These are phyloP conservation scores for Taenaris catops DNA, from an alignment of 2,888 invertebrate species.

Conservation along the genomic window DNA sequence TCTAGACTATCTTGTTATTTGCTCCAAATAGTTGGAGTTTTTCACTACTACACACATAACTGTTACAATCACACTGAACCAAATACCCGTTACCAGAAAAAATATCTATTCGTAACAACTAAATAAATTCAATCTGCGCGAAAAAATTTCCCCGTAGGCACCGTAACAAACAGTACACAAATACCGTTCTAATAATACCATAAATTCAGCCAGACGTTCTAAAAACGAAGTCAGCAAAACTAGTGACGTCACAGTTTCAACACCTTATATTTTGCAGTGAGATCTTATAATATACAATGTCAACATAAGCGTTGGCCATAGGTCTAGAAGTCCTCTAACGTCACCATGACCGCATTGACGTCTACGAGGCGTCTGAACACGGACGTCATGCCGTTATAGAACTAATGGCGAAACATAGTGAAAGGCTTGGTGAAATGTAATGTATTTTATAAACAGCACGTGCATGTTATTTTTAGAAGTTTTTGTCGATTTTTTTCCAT, in stretches of 20 bases:
- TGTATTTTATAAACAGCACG: constrained; percentile 7
- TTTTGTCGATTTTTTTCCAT: too few species aligned
- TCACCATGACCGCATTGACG: constrained; percentile 38
- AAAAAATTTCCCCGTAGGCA: too few species aligned
- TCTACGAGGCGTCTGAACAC: constrained; percentile 32
- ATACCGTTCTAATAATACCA: constrained; percentile 22
- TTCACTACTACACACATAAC: too few species aligned
- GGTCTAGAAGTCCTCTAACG: constrained; percentile 28
- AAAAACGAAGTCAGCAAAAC: constrained; percentile 25
- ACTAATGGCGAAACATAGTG: constrained; percentile 6
- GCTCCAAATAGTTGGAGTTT: too few species aligned
- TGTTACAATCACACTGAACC: too few species aligned
- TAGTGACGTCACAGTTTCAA: constrained; percentile 24
- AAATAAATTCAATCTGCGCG: too few species aligned
- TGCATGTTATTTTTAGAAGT: not conserved
- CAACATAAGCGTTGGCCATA: constrained; percentile 17
- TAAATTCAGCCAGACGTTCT: constrained; percentile 22
- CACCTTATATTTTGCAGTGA: constrained; percentile 27
- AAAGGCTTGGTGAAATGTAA: not conserved
- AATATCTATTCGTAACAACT: too few species aligned
- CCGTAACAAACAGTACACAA: constrained; percentile 14
- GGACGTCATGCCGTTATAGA: constrained; percentile 33
- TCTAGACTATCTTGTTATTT: too few species aligned
- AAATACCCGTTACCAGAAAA: too few species aligned
- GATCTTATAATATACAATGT: constrained; percentile 29